Evolutionary conservation across 2,113 vertebrate genomes (phyloP).

Genomic region (Spheniscus mendiculus): DNA sequence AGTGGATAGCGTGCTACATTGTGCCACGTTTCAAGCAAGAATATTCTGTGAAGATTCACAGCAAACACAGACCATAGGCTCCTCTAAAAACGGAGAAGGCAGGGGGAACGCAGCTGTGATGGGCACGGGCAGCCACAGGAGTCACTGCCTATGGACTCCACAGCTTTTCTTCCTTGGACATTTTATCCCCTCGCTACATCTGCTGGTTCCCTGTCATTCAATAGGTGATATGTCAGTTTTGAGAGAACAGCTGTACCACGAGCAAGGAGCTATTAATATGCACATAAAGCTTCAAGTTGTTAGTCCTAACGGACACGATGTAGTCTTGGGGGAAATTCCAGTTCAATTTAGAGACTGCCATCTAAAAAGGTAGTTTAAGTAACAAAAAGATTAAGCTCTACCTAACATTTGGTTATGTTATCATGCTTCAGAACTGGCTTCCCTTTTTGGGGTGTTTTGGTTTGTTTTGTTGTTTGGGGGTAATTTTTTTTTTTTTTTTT

Average conservation of each 20-base stretch:
- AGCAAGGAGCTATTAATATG: not conserved
- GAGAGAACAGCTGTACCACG: not conserved
- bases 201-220: not conserved
- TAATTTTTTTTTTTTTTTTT: not conserved
- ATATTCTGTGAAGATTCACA: not conserved
- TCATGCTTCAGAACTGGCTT: not conserved
- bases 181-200: not conserved
- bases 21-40: not conserved
- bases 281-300: not conserved
- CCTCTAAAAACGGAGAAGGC: not conserved
- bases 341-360: not conserved
- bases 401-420: not conserved
- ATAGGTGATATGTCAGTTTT: fast-evolving
- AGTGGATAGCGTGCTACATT: fast-evolving
- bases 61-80: not conserved
- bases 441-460: not conserved
- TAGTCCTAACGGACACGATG: fast-evolving
- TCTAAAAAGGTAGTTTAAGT: not conserved
- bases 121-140: not conserved
- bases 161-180: not conserved
- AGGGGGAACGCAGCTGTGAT: not conserved
- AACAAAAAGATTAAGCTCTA: not conserved
- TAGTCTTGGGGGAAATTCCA: not conserved
- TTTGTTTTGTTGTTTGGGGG: not conserved
- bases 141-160: not conserved